Percentiles rank a stretch among this genome's conserved stretches.
These are phyloP conservation scores for Microplitis demolitor DNA, from an alignment of 1,140 invertebrate species.

Conservation along the genomic window DNA sequence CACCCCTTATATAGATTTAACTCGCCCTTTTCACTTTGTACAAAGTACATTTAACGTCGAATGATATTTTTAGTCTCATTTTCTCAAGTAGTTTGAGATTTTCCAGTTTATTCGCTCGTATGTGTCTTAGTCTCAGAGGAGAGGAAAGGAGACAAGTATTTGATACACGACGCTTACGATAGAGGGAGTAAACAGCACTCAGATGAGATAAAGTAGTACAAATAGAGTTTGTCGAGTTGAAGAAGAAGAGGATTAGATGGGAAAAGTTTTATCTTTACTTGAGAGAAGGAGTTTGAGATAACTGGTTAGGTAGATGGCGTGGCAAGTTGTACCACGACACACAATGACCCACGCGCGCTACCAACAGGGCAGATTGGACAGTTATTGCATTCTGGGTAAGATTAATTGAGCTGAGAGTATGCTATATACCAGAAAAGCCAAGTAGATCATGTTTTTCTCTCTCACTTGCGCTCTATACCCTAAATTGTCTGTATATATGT, in stretches of 20 bases:
- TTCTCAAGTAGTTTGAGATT: slow-evolving; percentile 44
- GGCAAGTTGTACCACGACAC: slow-evolving; percentile 39
- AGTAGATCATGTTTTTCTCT: slow-evolving; percentile 2
- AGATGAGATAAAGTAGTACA: background rate
- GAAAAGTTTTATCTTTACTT: too few species aligned
- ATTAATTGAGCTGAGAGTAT: slow-evolving; percentile 55
- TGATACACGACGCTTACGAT: background rate
- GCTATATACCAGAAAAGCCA: background rate
- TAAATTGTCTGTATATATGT: background rate
- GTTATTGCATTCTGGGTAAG: slow-evolving; percentile 63
- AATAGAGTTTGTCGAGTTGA: too few species aligned
- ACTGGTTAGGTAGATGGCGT: slow-evolving; percentile 22
- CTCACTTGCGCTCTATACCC: background rate
- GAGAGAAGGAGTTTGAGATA: too few species aligned
- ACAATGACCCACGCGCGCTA: slow-evolving; percentile 44
- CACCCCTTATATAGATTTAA: background rate
- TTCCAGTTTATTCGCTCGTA: slow-evolving; percentile 25
- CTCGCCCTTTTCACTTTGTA: background rate
- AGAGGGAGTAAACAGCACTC: background rate
- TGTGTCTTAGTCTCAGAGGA: background rate
- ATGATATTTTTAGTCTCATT: slow-evolving; percentile 21
- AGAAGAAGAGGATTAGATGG: background rate
- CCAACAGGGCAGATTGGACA: slow-evolving; percentile 58
- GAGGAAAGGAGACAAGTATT: too few species aligned
- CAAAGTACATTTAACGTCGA: background rate